These are phyloP conservation scores for Physeter macrocephalus DNA, from an alignment of 2,113 vertebrate species.

Conservation along the genomic window DNA sequence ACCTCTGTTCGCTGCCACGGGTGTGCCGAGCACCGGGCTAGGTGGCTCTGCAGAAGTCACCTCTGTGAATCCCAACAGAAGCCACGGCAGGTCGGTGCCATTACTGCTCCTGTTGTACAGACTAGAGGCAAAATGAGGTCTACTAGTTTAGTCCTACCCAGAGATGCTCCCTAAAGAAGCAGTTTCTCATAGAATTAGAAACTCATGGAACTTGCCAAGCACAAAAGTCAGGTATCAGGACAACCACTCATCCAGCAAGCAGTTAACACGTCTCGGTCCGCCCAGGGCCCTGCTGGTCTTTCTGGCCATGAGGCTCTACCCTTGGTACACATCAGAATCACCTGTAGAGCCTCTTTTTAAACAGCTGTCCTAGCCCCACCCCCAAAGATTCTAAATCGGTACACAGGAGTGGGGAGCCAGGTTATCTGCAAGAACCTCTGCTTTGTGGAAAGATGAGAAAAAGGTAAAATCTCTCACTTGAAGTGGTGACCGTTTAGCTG, in stretches of 20 bases:
- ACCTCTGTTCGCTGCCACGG: fast-evolving
- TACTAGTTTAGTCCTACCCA: not conserved
- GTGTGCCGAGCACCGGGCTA: not conserved
- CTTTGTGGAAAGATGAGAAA: not conserved
- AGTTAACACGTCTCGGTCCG: not conserved
- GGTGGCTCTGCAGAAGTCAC: not conserved
- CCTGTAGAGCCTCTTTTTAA: not conserved
- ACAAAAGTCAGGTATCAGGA: not conserved
- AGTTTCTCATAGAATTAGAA: not conserved
- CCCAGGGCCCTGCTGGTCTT: not conserved
- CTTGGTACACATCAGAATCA: not conserved
- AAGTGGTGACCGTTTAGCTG: not conserved
- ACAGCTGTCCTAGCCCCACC: not conserved
- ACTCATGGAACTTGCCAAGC: not conserved
- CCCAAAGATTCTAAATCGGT: not conserved
- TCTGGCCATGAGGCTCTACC: not conserved
- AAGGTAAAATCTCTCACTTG: not conserved
- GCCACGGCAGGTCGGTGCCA: fast-evolving
- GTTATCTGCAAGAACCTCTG: not conserved
- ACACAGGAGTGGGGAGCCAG: not conserved
- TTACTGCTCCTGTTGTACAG: not conserved
- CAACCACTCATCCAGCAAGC: not conserved
- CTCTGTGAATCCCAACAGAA: not conserved
- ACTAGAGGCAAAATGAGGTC: not conserved
- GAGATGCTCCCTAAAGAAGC: not conserved